Base-by-base conservation (phyloP, 2,888 invertebrate species). In the Therioaphis trifolii region DNA sequence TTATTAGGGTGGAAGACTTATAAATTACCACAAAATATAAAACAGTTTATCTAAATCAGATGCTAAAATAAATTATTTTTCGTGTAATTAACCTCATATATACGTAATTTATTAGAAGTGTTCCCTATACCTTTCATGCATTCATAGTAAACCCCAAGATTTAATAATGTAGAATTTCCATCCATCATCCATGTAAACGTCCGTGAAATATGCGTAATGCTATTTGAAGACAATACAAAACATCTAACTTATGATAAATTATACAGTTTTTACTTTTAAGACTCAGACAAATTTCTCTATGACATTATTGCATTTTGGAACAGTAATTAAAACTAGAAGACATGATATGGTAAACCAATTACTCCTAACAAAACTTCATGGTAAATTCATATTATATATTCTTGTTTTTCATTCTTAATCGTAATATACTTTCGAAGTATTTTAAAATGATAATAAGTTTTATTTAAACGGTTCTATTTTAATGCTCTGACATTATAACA, bases 151-250 rank as follows among this genome's bases (percentile, higher is more conserved):
- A 24, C 72, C 29, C 29, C 27, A 15, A 72, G 72, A 52, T 72
- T 72, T 72, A 72, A 72, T 52, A 52, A 72, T 29, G n/a, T n/a
- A 14, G 18, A 27, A 29, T 72, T 72, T 52, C 72, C 72, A 72
- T 72, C 72, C 49, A 72, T 72, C 72, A 72, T 52, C 49, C 49
- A 29, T n/a, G 12, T 52, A 49, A 52, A 52, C 72, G 72, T 52
- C 52, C n/a, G 52, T 52, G 52, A 72, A 72, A 72, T 72, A 71
- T 29, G 49, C 49, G 27, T 72, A 14, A 35, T n/a, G 72, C n/a
- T n/a, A n/a, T 72, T 52, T 15, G 27, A 52, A 72, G 29, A 72
- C 49, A 72, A 52, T 72, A 52, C 27, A 52, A 49, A 72, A 72
- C 52, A 14, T 9, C 72, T 2, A 12, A 35, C 29, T 52, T 29